Evolutionary conservation across 1,140 invertebrate genomes (phyloP), one percentile per base, ranked within the genome.

Genomic region (Chrysoperla carnea): DNA sequence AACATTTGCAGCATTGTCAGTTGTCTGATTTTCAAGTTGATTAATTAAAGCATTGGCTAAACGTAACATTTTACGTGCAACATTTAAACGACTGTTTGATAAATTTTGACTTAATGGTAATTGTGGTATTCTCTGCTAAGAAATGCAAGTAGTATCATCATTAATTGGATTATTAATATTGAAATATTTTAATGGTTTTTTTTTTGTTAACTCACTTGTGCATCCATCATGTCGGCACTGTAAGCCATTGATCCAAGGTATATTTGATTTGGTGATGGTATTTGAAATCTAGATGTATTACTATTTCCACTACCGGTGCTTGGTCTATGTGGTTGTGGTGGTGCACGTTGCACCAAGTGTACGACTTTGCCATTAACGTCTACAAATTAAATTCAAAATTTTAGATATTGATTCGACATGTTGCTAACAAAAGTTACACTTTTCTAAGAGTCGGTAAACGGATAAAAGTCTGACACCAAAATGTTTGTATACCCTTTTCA

Each of bases 281-380:
- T 33, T 33, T 9, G 8, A 33, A 33, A 33, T 11, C 31, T 9
- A 33, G 31, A 33, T 6, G 31, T 33, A 12, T 33, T 33, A 11
- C 8, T 11, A 33, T 9, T 33, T 9, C 8, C 8, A 33, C 8
- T 11, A 46, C 28, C 41, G 47, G 36, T 17, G 51, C 36, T 39
- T 45, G 45, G 42, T 48, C 53, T 43, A 50, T 12, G 55, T 23
- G 61, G 48, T 48, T 61, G 57, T 36, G 71, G 70, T 13, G 87
- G 86, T 6, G 84, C 76, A 29, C 85, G 67, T 62, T 91, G 83
- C n/a, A 94, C 91, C 53, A 96, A 71, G 61, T 96, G 91, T 38
- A 96, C 74, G 12, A 90, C 88, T 66, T 93, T 93, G 2, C 84
- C 86, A 63, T 90, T 71, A 8, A 94, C 79, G 74, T 88, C 90